Conservation (phyloP, 1,140 invertebrate genomes). For the Vanessa atalanta region DNA sequence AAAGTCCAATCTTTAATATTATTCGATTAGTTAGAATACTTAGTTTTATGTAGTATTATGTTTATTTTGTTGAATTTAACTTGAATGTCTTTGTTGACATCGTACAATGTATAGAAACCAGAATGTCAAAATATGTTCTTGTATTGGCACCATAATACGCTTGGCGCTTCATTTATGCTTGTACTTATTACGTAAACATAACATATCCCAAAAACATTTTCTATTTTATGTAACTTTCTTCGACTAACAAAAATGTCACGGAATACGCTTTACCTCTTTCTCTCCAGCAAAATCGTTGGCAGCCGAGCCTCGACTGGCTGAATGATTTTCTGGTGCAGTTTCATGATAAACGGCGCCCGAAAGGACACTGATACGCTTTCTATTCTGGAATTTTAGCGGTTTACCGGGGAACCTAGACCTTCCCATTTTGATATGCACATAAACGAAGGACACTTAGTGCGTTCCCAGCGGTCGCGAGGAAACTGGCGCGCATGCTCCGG, state of each 20-base stretch:
- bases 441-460: constrained; percentile 78
- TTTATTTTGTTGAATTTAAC: constrained; percentile 1
- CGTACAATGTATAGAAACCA: constrained; percentile 40
- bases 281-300: constrained; percentile 74
- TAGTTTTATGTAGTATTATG: constrained; percentile 1
- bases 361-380: constrained; percentile 89
- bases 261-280: constrained; percentile 73
- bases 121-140: constrained; percentile 61
- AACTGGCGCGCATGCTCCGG: constrained; percentile 81
- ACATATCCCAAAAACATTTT: constrained; percentile 54
- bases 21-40: not conserved
- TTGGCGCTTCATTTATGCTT: constrained; percentile 57
- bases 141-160: constrained; percentile 44
- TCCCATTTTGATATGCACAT: constrained; percentile 80
- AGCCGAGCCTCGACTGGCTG: constrained; percentile 71
- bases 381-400: constrained; percentile 90
- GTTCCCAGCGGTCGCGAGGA: constrained; percentile 75
- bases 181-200: constrained; percentile 77
- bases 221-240: constrained; percentile 49
- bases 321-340: constrained; percentile 69
- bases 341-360: constrained; percentile 77
- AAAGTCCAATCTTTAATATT: not conserved
- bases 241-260: constrained; percentile 41
- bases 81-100: constrained; percentile 59
- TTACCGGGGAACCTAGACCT: constrained; percentile 90